Base-by-base conservation (phyloP, 1,140 invertebrate species). In the Trissolcus basalis region DNA sequence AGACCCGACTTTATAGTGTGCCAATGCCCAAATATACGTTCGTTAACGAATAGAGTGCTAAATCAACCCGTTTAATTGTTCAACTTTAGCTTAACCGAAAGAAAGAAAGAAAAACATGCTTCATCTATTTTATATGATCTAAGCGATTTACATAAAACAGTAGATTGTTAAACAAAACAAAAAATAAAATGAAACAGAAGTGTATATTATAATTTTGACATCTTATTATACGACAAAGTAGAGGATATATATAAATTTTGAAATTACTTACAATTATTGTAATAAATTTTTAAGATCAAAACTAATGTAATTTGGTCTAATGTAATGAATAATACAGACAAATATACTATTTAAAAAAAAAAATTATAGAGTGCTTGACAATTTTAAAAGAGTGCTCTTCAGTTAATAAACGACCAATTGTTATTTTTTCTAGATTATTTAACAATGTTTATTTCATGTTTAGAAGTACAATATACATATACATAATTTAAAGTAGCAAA, bases 101-200 rank as follows among this genome's bases (percentile, higher is more conserved):
- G 2, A 1, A 6, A 63, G 1, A 3, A 27, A 27, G 2, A 1
- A 6, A 63, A 63, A 67, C 39, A 65, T 73, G 61, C 61, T 73
- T 73, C 43, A 73, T 60, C 70, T 73, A 67, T 73, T 73, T 73
- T 73, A 73, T 73, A 73, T 73, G 61, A 73, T 67, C 70, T 73
- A 73, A 73, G 61, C 27, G 61, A 67, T 56, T 67, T 55, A 56
- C 53, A 51, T 65, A 54, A 60, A 54, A 27, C 19, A 60, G 45
- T 61, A 64, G 61, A 73, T 60, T 67, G 49, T 65, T 27, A 27
- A 27, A 27, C 19, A 6, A 27, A 27, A 27, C 1, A 27, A 27
- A 19, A 64, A 61, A 61, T 2, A 16, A 58, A 67, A 55, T 67
- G 65, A 59, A 54, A 67, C 54, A 73, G n/a, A 60, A 60, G 55